These are phyloP conservation scores for Chrysolina oricalcia DNA, from an alignment of 2,888 invertebrate genomes.

Conservation along the genomic window DNA sequence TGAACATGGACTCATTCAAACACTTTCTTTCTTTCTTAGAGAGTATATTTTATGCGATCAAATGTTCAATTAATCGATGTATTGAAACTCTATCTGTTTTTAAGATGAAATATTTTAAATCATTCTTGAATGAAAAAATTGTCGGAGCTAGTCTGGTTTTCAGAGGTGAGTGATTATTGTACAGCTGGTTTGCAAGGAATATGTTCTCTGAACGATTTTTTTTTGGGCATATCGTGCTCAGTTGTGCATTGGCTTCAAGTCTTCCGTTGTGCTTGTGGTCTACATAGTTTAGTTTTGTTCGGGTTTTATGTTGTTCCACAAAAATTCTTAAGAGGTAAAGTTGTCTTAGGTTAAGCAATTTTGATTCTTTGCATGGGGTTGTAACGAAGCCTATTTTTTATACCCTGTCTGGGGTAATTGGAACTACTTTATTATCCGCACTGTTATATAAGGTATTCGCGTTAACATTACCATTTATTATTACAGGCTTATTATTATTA, in stretches of 20 bases:
- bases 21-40: background rate
- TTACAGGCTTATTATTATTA: too few species aligned
- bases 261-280: constrained; percentile 7
- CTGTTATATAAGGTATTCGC: too few species aligned
- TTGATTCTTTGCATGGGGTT: too few species aligned
- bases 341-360: too few species aligned
- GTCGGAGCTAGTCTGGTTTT: constrained; percentile 14
- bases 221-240: background rate
- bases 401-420: too few species aligned
- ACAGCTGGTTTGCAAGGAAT: constrained; percentile 9
- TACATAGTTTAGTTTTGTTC: constrained; percentile 1
- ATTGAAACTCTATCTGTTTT: constrained; percentile 4
- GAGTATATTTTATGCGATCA: background rate
- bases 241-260: constrained; percentile 9
- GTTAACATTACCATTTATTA: too few species aligned
- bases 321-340: background rate
- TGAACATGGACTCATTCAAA: too few species aligned
- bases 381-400: too few species aligned
- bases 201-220: constrained; percentile 18
- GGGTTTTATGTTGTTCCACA: constrained; percentile 3
- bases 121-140: constrained; percentile 20
- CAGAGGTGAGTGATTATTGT: constrained; percentile 18
- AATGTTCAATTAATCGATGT: background rate
- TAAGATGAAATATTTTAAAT: constrained; percentile 15
- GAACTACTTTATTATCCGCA: too few species aligned